A percentile compares a stretch with the other conserved stretches of the same genome.
Conservation (phyloP, 2,888 invertebrate genomes). For the Pammene aurita region DNA sequence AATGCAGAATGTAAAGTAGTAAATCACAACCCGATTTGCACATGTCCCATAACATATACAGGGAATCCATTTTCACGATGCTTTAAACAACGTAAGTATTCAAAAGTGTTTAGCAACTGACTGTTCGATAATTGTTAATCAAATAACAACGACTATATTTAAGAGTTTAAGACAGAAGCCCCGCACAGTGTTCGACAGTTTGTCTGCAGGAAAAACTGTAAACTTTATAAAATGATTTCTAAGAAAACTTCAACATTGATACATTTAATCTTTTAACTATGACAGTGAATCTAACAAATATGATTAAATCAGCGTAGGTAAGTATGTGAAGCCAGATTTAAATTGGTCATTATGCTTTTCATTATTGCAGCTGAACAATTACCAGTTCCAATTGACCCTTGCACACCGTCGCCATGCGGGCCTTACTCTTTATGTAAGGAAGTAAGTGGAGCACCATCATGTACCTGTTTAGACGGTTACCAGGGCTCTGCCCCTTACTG, state of each 20-base stretch:
- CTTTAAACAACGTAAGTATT: conserved; percentile 78
- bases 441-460: conserved; percentile 87
- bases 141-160: neutral
- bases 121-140: neutral
- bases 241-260: no score
- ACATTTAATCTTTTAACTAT: no score
- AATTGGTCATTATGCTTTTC: neutral
- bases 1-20: conserved; percentile 89
- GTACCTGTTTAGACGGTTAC: conserved; percentile 88
- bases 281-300: no score
- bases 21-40: conserved; percentile 89
- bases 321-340: neutral
- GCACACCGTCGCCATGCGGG: conserved; percentile 91
- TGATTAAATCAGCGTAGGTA: no score
- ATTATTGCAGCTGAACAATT: conserved; percentile 75
- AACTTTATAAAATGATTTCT: no score
- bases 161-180: no score
- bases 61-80: conserved; percentile 87
- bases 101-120: neutral
- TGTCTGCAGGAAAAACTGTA: no score
- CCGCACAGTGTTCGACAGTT: no score
- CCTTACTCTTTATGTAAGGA: conserved; percentile 89
- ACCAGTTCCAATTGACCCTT: conserved; percentile 84
- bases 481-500: conserved; percentile 89
- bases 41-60: conserved; percentile 84